Conservation (phyloP, 2,797 vertebrate genomes). For the Propithecus perrieri region DNA sequence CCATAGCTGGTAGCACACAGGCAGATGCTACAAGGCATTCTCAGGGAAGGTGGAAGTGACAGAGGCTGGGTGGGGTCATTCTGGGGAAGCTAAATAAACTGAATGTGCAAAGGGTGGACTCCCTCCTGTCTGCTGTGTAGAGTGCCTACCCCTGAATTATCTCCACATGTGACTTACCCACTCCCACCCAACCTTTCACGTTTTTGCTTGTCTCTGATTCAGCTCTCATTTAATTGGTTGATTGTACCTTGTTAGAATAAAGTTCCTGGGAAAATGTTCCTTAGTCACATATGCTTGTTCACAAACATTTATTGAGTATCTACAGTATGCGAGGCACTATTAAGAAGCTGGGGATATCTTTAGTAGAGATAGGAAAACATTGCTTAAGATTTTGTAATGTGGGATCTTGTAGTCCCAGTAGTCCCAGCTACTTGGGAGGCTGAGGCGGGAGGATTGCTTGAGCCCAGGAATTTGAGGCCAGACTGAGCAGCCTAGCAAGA, state of each 20-base stretch:
- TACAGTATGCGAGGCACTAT: neutral
- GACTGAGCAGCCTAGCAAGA: neutral
- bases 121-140: neutral
- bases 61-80: neutral
- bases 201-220: neutral
- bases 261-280: neutral
- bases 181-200: accelerated
- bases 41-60: neutral
- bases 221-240: neutral
- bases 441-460: neutral
- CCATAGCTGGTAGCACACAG: neutral
- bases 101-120: neutral
- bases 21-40: neutral
- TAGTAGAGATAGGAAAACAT: too few relatives aligned
- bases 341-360: neutral
- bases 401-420: too few relatives aligned
- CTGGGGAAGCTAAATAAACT: neutral
- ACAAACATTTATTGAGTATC: neutral
- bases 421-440: neutral
- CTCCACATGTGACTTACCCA: neutral
- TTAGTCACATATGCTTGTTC: neutral
- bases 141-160: neutral
- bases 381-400: too few relatives aligned
- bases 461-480: neutral
- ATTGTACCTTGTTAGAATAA: neutral